Evolutionary conservation across 2,797 vertebrate species (phyloP), one percentile per base, ranked within the genome.

Genomic region (Jordanella pulchra): DNA sequence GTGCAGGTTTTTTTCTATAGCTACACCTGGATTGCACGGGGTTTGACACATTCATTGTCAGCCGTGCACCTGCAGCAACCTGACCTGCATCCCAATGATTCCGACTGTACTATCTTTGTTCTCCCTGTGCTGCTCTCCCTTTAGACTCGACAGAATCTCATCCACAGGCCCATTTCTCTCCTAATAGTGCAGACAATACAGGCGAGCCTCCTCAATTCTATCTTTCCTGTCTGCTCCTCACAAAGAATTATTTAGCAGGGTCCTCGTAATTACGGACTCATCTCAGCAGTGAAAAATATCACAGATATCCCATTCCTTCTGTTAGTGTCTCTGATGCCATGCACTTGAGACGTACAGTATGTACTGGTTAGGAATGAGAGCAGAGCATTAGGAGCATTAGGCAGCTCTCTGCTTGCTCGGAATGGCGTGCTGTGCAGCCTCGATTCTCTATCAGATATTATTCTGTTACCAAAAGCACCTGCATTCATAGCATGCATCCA

Each of bases 61-160:
- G 82, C 64, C 1, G 51, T 84, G 86, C 89, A 88, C 84, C 89
- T 87, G 86, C 90, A 86, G 68, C 84, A 85, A 67, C 81, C 89
- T 88, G 87, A 87, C 85, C 87, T 89, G 90, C 90, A 92, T 93
- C 81, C 78, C 81, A 91, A 91, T 91, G 84, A 90, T 75, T 89
- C 81, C 58, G 73, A 86, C 85, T 83, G 75, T 78, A 42, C 67
- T 25, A 39, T 68, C 3, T 23, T 47, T 55, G 73, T 80, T 65
- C 73, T 76, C 74, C 66, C 71, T 47, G 67, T 78, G 39, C 67
- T 61, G 77, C 84, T 78, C 82, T 84, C 80, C 74, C 68, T 74
- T 89, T 81, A 83, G 79, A 86, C 68, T 83, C 73, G 47, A 84
- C 85, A 77, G 82, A 89, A 80, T 87, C 77, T 87, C 89, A 91